Percentiles rank a stretch among this genome's conserved stretches.
Evolutionary conservation across 2,113 vertebrate species (phyloP).

Genomic region (Semnornis frantzii): DNA sequence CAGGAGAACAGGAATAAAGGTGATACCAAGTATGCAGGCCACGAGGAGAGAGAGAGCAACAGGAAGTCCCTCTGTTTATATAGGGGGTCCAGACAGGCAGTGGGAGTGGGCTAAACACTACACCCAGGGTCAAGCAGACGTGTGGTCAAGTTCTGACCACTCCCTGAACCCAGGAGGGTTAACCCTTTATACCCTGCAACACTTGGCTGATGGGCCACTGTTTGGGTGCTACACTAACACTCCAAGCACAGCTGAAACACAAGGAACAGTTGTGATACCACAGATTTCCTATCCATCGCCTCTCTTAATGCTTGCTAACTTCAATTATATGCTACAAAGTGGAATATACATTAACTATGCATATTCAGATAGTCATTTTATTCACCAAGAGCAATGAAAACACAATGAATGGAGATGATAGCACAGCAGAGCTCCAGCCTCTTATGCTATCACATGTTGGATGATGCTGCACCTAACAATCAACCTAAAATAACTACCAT

Average conservation of each 20-base stretch:
- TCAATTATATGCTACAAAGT: neutral
- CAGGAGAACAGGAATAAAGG: no score
- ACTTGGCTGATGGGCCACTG: neutral
- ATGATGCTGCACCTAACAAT: neutral
- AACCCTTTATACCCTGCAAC: no score
- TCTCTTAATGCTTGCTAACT: neutral
- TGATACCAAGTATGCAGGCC: no score
- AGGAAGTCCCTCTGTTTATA: no score
- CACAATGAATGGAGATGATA: neutral
- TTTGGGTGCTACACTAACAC: neutral
- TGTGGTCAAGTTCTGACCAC: no score
- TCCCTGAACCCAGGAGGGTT: no score
- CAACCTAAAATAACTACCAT: neutral
- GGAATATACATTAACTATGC: neutral
- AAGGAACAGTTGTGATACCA: neutral
- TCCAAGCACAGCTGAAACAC: neutral
- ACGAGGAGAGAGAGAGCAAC: no score
- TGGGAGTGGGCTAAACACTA: no score
- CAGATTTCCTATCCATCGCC: neutral
- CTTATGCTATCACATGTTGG: neutral
- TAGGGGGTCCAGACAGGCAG: no score
- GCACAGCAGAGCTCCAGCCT: neutral
- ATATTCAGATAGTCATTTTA: neutral
- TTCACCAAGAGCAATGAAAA: neutral
- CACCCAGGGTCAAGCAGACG: no score